Evolutionary conservation across 2,113 vertebrate genomes (phyloP).

Genomic region (Tragelaphus imberbis): DNA sequence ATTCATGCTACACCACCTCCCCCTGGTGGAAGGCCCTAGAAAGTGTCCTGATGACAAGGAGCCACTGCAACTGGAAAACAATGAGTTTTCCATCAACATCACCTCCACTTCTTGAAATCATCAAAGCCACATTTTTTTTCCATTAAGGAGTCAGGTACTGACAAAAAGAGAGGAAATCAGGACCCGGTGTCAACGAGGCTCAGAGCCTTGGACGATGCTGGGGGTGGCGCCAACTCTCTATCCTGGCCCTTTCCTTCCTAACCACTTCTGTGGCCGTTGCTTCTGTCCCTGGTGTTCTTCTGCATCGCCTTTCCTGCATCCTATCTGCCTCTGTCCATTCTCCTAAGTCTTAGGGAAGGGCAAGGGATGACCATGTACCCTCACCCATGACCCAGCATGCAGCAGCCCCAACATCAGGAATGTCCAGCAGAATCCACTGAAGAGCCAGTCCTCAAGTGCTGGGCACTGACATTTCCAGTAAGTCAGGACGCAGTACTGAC

Average conservation of each 20-base stretch:
- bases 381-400: not conserved
- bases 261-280: not conserved
- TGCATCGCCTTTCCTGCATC: not conserved
- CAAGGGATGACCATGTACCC: not conserved
- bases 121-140: not conserved
- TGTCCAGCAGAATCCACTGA: not conserved
- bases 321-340: not conserved
- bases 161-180: not conserved
- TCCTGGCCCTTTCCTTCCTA: not conserved
- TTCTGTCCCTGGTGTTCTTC: not conserved
- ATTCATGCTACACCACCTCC: constrained; percentile 5
- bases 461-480: not conserved
- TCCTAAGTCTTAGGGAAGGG: not conserved
- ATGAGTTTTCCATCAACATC: not conserved
- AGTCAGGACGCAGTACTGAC: too few species aligned
- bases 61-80: not conserved
- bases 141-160: not conserved
- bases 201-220: not conserved
- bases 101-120: not conserved
- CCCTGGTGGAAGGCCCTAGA: constrained; percentile 48
- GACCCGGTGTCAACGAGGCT: not conserved
- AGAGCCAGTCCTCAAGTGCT: not conserved
- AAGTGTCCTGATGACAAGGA: not conserved
- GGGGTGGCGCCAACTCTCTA: too few species aligned
- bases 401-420: not conserved